Conservation (phyloP, 2,888 invertebrate species). For the Epinotia demarniana region DNA sequence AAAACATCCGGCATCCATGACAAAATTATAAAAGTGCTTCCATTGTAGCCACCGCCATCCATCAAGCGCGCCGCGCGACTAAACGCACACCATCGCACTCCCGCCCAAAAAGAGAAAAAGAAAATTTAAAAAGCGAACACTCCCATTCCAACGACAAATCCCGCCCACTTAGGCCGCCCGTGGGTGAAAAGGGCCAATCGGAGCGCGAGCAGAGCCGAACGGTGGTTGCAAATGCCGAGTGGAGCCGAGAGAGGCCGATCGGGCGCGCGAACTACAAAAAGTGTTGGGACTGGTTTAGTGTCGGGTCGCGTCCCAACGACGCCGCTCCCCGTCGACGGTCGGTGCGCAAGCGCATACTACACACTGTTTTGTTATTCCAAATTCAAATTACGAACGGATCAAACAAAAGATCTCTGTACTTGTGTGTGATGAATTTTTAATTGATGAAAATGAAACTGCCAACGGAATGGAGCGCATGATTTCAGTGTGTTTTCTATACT, state of each 20-base stretch:
- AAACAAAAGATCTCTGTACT: conserved; percentile 60
- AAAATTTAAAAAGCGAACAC: conserved; percentile 82
- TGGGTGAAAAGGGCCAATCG: conserved; percentile 60
- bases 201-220: conserved; percentile 54
- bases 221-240: conserved; percentile 62
- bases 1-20: conserved; percentile 38
- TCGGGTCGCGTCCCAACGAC: conserved; percentile 84
- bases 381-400: conserved; percentile 44
- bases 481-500: conserved; percentile 78
- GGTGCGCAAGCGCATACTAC: conserved; percentile 77
- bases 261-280: conserved; percentile 82
- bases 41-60: conserved; percentile 70
- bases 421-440: conserved; percentile 68
- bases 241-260: conserved; percentile 72
- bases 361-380: conserved; percentile 63
- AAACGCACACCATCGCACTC: conserved; percentile 78
- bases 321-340: conserved; percentile 79
- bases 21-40: conserved; percentile 60
- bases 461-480: conserved; percentile 81
- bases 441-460: conserved; percentile 70
- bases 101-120: conserved; percentile 84
- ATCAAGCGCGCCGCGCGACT: conserved; percentile 78
- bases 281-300: conserved; percentile 83
- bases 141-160: conserved; percentile 68
- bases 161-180: conserved; percentile 74